Percentiles rank a stretch among this genome's conserved stretches.
These are phyloP conservation scores for Neopelma chrysocephalum DNA, from an alignment of 2,797 vertebrate genomes.

Conservation along the genomic window DNA sequence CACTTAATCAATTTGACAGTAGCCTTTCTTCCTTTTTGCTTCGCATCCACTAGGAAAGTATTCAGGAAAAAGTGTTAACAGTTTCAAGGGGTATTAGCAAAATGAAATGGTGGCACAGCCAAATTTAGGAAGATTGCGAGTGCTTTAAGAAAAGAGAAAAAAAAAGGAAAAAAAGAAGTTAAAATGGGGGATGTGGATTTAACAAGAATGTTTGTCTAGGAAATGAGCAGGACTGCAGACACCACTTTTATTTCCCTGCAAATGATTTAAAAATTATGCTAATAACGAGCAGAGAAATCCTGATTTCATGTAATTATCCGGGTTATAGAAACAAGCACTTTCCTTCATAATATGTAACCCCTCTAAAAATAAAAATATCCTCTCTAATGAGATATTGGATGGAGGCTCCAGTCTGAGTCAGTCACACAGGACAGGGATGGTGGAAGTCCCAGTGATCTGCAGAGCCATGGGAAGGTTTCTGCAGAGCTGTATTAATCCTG, in stretches of 20 bases:
- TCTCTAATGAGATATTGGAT: neutral
- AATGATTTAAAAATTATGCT: neutral
- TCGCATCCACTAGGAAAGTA: constrained; percentile 74
- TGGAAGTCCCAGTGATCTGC: neutral
- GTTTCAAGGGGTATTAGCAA: constrained; percentile 72
- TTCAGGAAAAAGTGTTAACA: constrained; percentile 75
- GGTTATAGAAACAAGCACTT: neutral
- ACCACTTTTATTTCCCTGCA: neutral
- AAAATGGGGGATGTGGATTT: constrained; percentile 28
- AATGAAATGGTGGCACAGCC: constrained; percentile 60
- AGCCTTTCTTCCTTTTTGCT: constrained; percentile 75
- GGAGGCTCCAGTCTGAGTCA: neutral
- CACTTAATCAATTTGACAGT: constrained; percentile 84
- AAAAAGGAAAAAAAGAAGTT: neutral
- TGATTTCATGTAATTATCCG: neutral
- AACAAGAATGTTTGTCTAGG: constrained; percentile 39
- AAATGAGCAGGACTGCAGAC: neutral
- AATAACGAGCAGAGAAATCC: neutral
- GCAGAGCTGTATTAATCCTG: neutral
- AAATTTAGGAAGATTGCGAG: constrained; percentile 45
- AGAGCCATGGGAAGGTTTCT: neutral
- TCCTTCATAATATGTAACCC: neutral
- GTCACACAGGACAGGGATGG: neutral
- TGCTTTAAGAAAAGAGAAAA: neutral
- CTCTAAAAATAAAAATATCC: neutral